Evolutionary conservation across 35 echinoderm and acorn worm species (phyloP), one percentile per base, ranked within the genome.

Genomic region (Acanthaster planci): DNA sequence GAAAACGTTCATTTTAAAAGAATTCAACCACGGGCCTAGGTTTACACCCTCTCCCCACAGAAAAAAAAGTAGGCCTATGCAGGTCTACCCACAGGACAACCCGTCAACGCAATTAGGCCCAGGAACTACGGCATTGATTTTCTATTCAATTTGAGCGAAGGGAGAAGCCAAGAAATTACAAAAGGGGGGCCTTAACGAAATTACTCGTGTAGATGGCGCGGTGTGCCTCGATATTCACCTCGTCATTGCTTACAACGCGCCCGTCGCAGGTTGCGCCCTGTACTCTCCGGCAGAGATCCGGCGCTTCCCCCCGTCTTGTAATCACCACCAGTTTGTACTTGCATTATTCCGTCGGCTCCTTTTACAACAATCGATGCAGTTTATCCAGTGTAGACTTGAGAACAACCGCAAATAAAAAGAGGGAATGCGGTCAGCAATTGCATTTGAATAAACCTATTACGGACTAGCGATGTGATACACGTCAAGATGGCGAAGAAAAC

Each of bases 81-180:
- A 47, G 12, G 4, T 47, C 42, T 47, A 47, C 42, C 42, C 42
- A 47, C 12, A 47, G 42, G 42, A 47, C 60, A 18, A 26, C 21
- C 60, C 34, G 60, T 34, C 60, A 68, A 31, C 34, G 60, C 60
- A 68, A 68, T 68, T 68, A 68, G 60, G 23, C 4, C 34, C 60
- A 68, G 22, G 60, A 68, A 68, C 23, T 68, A 68, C 34, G 23
- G 1, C 60, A 68, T 68, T 68, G 60, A 68, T 68, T 68, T 68
- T 68, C 60, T 68, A 68, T 68, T 68, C 29, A 68, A 68, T 68
- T 68, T 68, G 60, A 47, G 42, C 60, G 60, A 18, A 26, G 60
- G 60, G 34, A 68, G 34, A 68, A 68, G 42, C 42, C 42, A 47
- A 47, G 12, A 47, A 47, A 47, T 47, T 47, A 47, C 42, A 47